Evolutionary conservation across 2,113 vertebrate genomes (phyloP), one percentile per base, ranked within the genome.

Genomic region (Lagopus muta): DNA sequence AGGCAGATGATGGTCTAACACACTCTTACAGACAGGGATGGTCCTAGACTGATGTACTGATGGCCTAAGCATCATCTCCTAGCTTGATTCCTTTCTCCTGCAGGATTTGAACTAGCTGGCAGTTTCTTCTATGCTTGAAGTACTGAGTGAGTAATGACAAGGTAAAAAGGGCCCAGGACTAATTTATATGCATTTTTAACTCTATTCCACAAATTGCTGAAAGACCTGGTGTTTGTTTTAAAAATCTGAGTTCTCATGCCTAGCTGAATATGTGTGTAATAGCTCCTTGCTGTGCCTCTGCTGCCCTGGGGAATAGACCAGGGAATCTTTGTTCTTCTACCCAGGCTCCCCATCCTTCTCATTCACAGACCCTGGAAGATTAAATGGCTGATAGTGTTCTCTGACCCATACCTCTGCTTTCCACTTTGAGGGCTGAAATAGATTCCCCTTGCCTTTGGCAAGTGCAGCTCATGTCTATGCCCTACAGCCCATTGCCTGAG

Each of bases 401-500:
- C 38, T 96, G 87, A 95, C 91, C 52, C 73, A 25, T 50, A 70
- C 62, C 42, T 80, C 66, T 50, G 25, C 72, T 83, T 79, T 58
- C 45, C n/a, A 92, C 47, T 80, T 54, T 52, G 57, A 87, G 52
- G 91, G 86, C 79, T 91, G 66, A 95, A 97, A 92, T 86, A 77
- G 89, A 88, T 97, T 96, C 92, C 92, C 54, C 17, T 45, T 79
- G 27, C 54, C 54, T 78, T 80, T 91, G 66, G n/a, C 50, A 65
- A 4, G 38, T 71, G 72, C 84, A 92, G 90, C 82, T 71, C 32
- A 12, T 81, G 60, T 48, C 61, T 88, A 62, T 78, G 57, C 18
- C 82, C 34, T 88, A 72, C 25, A 21, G 93, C 85, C 36, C 58
- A 24, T 86, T 80, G 75, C 84, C 60, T 85, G 74, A 36, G 94